Conservation (phyloP, 2,888 invertebrate species). For the Mesorhabditis spiculigera region DNA sequence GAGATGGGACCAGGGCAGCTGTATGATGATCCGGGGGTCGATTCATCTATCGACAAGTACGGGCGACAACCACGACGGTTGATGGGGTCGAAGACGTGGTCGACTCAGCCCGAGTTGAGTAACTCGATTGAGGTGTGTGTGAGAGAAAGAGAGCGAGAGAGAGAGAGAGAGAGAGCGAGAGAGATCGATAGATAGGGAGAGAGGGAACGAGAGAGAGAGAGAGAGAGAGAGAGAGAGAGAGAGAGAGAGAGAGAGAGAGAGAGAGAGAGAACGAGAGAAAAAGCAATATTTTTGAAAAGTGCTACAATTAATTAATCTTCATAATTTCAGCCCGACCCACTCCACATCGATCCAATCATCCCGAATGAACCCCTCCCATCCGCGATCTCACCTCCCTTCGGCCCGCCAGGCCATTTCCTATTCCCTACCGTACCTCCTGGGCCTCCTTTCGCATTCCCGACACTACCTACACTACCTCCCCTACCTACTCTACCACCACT, state of each 20-base stretch:
- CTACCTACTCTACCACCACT: constrained; percentile 23
- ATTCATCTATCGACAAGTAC: background rate
- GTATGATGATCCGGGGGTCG: background rate
- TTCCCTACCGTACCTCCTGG: constrained; percentile 34
- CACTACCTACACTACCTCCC: constrained; percentile 22
- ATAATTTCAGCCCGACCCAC: background rate
- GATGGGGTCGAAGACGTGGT: background rate
- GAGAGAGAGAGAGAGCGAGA: no score
- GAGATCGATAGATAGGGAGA: no score
- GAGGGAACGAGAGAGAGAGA: no score
- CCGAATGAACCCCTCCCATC: background rate
- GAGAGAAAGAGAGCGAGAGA: no score
- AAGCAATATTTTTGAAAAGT: no score
- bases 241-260: no score
- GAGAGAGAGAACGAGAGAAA: no score
- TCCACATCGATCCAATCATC: background rate
- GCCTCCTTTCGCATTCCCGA: constrained; percentile 35
- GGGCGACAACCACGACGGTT: constrained; percentile 2
- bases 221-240: no score
- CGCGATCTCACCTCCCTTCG: constrained; percentile 3
- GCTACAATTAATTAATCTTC: background rate
- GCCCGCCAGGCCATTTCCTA: constrained; percentile 14
- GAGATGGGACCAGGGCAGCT: constrained; percentile 1
- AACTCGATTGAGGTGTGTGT: background rate
- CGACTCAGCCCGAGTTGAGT: background rate